Evolutionary conservation across 2,797 vertebrate genomes (phyloP).

Genomic region (Phrynocephalus vlangalii): DNA sequence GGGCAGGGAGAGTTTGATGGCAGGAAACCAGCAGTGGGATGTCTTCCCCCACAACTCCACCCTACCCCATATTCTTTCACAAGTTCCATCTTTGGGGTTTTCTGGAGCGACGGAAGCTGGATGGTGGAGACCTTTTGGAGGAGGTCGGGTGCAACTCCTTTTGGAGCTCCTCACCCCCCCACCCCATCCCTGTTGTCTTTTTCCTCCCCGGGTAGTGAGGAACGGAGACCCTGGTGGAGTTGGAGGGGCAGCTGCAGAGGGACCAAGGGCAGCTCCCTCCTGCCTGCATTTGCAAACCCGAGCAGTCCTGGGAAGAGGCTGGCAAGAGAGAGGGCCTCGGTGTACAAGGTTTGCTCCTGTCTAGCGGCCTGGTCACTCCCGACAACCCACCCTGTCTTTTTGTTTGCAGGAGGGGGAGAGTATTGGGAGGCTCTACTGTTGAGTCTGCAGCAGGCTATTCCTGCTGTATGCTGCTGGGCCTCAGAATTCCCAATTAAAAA

Average conservation of each 20-base stretch:
- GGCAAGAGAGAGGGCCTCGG: slow-evolving; percentile 62
- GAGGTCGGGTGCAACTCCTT: slow-evolving; percentile 55
- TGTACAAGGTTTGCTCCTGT: slow-evolving; percentile 58
- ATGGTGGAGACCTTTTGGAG: slow-evolving; percentile 63
- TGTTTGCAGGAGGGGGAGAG: not conserved
- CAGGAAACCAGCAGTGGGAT: too few relatives aligned
- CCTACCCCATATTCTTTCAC: too few relatives aligned
- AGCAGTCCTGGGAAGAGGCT: slow-evolving; percentile 69
- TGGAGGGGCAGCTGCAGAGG: not conserved
- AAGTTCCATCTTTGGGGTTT: not conserved
- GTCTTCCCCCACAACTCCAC: too few relatives aligned
- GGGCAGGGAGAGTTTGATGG: too few relatives aligned
- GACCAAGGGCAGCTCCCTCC: slow-evolving; percentile 74
- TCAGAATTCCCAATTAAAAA: too few relatives aligned
- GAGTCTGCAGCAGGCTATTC: too few relatives aligned
- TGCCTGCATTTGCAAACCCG: slow-evolving; percentile 78
- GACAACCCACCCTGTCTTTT: not conserved
- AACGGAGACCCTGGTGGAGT: not conserved
- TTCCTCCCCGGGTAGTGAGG: not conserved
- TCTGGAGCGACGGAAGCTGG: slow-evolving; percentile 24
- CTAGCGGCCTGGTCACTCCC: not conserved
- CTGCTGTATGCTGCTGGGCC: too few relatives aligned
- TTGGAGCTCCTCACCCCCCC: slow-evolving; percentile 15
- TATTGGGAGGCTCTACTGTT: too few relatives aligned
- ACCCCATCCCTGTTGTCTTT: slow-evolving; percentile 31